A percentile compares a stretch with the other conserved stretches of the same genome.
Conservation (phyloP, 2,888 invertebrate species). For the Plemyria rubiginata region DNA sequence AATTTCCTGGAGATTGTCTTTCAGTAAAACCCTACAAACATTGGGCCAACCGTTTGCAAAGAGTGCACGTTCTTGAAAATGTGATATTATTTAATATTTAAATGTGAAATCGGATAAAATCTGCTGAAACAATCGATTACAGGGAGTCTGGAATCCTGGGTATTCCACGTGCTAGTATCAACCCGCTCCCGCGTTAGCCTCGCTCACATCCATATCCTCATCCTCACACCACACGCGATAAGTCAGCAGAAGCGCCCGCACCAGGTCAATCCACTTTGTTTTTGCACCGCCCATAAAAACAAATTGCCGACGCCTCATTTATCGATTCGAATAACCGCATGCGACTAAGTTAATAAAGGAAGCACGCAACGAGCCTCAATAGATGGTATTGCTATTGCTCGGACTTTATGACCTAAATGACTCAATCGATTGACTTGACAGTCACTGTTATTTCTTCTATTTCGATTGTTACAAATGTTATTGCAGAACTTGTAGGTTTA, state of each 20-base stretch:
- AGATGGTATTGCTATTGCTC: constrained; percentile 23
- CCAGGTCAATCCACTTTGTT: constrained; percentile 82
- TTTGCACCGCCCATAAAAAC: constrained; percentile 79
- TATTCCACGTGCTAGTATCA: not conserved
- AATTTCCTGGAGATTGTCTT: too few species aligned
- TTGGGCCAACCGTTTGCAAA: too few species aligned
- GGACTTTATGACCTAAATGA: constrained; percentile 43
- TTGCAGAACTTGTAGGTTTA: not conserved
- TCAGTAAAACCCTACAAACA: too few species aligned
- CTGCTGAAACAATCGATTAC: too few species aligned
- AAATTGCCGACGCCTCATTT: constrained; percentile 77
- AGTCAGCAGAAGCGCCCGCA: constrained; percentile 63
- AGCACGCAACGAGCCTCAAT: constrained; percentile 44
- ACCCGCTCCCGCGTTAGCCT: constrained; percentile 32
- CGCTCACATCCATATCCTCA: constrained; percentile 39
- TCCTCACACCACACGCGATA: constrained; percentile 69
- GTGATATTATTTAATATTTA: too few species aligned
- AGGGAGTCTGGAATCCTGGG: too few species aligned
- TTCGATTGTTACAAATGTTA: not conserved
- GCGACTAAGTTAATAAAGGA: constrained; percentile 73
- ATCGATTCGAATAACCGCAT: constrained; percentile 76
- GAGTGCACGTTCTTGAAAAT: too few species aligned
- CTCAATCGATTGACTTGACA: constrained; percentile 21
- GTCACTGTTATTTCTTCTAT: not conserved
- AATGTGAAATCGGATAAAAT: too few species aligned